Conservation (phyloP, 2,797 vertebrate genomes). For the Gambelia wislizenii region DNA sequence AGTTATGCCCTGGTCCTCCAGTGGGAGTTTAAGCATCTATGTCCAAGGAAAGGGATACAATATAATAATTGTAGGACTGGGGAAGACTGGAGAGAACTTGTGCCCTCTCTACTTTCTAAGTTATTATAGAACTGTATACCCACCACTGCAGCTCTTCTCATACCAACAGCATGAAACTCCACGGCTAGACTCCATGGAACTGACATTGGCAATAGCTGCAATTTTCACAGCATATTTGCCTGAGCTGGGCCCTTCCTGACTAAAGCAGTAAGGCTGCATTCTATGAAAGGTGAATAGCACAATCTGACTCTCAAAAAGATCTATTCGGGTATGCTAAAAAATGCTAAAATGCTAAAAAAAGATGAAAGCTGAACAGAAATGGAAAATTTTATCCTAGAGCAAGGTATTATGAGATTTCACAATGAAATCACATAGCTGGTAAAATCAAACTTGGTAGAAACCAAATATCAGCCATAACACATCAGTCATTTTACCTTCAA, state of each 20-base stretch:
- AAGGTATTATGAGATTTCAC: background rate
- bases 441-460: background rate
- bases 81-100: background rate
- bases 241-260: background rate
- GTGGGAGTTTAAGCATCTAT: background rate
- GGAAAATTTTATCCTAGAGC: background rate
- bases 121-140: background rate
- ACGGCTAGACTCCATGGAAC: background rate
- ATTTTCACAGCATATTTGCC: background rate
- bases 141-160: background rate
- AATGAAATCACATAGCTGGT: background rate
- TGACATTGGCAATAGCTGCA: background rate
- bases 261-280: background rate
- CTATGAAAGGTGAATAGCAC: background rate
- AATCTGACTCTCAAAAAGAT: background rate
- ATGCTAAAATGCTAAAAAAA: too few relatives aligned
- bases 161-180: background rate
- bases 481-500: slow-evolving; percentile 83
- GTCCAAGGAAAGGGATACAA: background rate
- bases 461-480: background rate
- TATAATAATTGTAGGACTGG: too few relatives aligned
- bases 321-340: background rate
- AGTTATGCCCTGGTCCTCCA: background rate
- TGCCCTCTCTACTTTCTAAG: background rate
- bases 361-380: background rate